phyloP scores from a whole-genome alignment of 2,888 invertebrate species.

The Petrolisthes cinctipes region DNA sequence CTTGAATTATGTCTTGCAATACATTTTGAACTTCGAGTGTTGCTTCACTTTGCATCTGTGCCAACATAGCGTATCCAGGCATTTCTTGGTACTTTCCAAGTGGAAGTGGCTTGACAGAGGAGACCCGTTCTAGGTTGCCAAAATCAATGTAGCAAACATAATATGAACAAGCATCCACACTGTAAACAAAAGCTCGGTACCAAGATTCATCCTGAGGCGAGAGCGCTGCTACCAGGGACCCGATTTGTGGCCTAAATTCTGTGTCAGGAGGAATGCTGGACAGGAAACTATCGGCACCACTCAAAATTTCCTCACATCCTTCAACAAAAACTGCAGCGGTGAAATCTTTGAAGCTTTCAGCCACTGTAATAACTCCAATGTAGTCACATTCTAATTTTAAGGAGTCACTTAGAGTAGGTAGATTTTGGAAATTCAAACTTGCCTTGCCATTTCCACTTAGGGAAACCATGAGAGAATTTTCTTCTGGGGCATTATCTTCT shows the following conservation, averaged over 20 bases:
- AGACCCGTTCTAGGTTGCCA: slow-evolving; percentile 44
- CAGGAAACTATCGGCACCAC: slow-evolving; percentile 7
- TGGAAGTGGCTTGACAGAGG: slow-evolving; percentile 43
- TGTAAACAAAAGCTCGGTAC: slow-evolving; percentile 41
- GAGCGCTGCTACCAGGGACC: slow-evolving; percentile 38
- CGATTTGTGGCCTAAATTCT: slow-evolving; percentile 35
- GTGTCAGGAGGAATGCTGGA: not conserved
- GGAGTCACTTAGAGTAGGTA: not conserved
- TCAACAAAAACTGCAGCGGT: not conserved
- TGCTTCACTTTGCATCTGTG: slow-evolving; percentile 11
- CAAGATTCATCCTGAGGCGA: slow-evolving; percentile 35
- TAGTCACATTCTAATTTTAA: not conserved
- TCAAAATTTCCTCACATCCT: not conserved
- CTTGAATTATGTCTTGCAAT: not conserved
- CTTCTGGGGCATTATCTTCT: not conserved
- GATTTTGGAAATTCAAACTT: not conserved
- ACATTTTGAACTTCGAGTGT: not conserved
- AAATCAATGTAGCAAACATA: slow-evolving; percentile 49
- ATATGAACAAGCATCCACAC: not conserved
- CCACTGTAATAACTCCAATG: slow-evolving; percentile 25
- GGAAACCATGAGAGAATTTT: not conserved
- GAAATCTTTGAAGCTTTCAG: slow-evolving; percentile 17
- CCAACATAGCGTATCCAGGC: slow-evolving; percentile 36
- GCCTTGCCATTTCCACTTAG: not conserved
- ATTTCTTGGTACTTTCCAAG: slow-evolving; percentile 27